Base-by-base conservation (phyloP, 2,888 invertebrate genomes). In the Drosophila colorata region DNA sequence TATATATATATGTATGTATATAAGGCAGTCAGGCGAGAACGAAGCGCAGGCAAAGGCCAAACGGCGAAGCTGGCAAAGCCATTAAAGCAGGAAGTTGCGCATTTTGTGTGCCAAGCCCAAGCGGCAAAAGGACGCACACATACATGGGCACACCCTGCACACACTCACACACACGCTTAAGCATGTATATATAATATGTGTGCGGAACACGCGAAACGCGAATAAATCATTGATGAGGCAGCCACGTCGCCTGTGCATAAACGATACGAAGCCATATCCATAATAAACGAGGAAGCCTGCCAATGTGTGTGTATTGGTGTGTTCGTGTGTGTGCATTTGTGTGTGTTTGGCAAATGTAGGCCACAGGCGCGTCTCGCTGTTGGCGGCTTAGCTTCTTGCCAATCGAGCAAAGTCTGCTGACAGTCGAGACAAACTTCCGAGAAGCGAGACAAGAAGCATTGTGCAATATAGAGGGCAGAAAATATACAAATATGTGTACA, bases 21-120 rank as follows among this genome's bases (percentile, higher is more conserved):
- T 60, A 40, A 51, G 49, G 38, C 60, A 64, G 35, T 51, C 58
- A 47, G 64, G 70, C 64, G 69, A 68, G 61, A 61, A 55, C 44
- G 70, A 75, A 48, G 60, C 47, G 49, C 20, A 66, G 48, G 70
- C 70, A 67, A 40, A 66, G 56, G 47, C 69, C 49, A 64, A 58
- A 51, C 58, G 53, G 56, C 67, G 65, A 70, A 61, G 56, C 76
- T 38, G 49, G 35, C 81, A 72, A 75, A 80, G 63, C 70, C 58
- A 84, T 81, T 78, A 78, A 76, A 82, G 74, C 88, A 88, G 84
- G 88, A 84, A 88, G 87, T 83, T 77, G 83, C 77, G 76, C 85
- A 83, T 78, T 78, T 78, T 76, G 63, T 69, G 66, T 74, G 78
- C 71, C 75, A 75, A 78, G 78, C 78, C 75, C 47, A 47, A 46